Evolutionary conservation across 2,888 invertebrate genomes (phyloP).

Genomic region (Drosophila paranaensis): DNA sequence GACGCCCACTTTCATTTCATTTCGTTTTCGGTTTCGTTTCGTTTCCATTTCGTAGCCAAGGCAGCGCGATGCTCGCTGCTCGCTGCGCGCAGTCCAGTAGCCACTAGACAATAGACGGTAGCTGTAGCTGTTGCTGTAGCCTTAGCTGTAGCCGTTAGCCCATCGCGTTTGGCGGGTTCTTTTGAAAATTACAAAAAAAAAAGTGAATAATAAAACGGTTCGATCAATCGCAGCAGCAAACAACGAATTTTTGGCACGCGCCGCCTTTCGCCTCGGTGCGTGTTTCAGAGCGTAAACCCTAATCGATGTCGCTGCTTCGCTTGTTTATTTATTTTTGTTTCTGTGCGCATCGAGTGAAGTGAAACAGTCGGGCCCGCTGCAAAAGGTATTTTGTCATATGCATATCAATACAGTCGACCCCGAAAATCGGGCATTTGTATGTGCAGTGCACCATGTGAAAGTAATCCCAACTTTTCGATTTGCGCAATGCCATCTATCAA

Average conservation of each 20-base stretch:
- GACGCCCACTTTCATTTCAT: slow-evolving; percentile 31
- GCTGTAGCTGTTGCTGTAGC: slow-evolving; percentile 23
- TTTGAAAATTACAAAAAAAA: slow-evolving; percentile 14
- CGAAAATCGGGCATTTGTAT: slow-evolving; percentile 48
- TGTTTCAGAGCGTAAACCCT: slow-evolving; percentile 2
- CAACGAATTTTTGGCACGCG: slow-evolving; percentile 49
- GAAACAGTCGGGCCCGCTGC: slow-evolving; percentile 13
- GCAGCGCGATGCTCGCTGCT: slow-evolving; percentile 15
- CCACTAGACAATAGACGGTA: slow-evolving; percentile 18
- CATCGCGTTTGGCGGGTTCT: slow-evolving; percentile 46
- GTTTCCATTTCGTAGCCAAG: slow-evolving; percentile 14
- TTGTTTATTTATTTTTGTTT: slow-evolving; percentile 12
- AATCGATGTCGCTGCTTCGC: slow-evolving; percentile 4
- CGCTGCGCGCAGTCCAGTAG: slow-evolving; percentile 42
- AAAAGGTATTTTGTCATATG: slow-evolving; percentile 52
- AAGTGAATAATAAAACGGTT: slow-evolving; percentile 1
- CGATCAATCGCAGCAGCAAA: slow-evolving; percentile 21
- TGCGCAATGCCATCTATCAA: slow-evolving; percentile 27
- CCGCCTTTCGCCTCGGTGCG: slow-evolving; percentile 39
- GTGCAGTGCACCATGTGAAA: slow-evolving; percentile 45
- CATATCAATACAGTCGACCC: slow-evolving; percentile 39
- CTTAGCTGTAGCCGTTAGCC: slow-evolving; percentile 9
- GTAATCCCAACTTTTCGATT: slow-evolving; percentile 21
- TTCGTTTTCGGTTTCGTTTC: slow-evolving; percentile 25
- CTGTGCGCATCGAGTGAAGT: slow-evolving; percentile 33